Conservation (phyloP, 2,797 vertebrate genomes). For the Pygocentrus nattereri region DNA sequence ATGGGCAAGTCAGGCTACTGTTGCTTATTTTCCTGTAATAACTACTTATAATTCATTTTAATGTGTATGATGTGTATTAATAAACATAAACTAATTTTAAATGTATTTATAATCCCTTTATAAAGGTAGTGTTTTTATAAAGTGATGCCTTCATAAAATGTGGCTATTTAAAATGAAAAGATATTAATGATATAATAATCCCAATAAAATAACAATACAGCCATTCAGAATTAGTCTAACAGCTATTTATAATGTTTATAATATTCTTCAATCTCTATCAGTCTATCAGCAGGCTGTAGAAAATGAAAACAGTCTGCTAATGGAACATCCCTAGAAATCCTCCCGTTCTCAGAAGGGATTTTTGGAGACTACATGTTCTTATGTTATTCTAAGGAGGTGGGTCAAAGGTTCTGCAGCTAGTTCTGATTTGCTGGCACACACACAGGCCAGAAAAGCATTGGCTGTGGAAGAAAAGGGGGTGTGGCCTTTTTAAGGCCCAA, state of each 20-base stretch:
- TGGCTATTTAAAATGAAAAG: no score
- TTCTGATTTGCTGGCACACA: background rate
- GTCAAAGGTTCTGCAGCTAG: background rate
- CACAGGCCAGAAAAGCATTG: background rate
- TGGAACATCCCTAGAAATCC: background rate
- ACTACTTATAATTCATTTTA: no score
- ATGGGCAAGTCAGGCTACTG: no score
- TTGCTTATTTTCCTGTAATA: no score
- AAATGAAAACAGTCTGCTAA: background rate
- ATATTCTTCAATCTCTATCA: background rate
- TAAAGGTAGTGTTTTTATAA: no score
- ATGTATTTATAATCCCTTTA: no score
- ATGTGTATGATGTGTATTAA: no score
- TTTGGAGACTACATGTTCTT: background rate
- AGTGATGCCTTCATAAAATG: no score
- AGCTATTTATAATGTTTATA: background rate
- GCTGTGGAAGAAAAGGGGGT: background rate
- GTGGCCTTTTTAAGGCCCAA: background rate
- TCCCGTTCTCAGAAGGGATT: background rate
- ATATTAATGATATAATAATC: no score
- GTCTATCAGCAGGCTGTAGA: background rate
- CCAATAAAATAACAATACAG: no score
- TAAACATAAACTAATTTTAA: no score
- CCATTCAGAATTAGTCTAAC: no score
- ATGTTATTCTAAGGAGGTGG: background rate